Conservation (phyloP, 2,797 vertebrate species). For the Anabas testudineus region DNA sequence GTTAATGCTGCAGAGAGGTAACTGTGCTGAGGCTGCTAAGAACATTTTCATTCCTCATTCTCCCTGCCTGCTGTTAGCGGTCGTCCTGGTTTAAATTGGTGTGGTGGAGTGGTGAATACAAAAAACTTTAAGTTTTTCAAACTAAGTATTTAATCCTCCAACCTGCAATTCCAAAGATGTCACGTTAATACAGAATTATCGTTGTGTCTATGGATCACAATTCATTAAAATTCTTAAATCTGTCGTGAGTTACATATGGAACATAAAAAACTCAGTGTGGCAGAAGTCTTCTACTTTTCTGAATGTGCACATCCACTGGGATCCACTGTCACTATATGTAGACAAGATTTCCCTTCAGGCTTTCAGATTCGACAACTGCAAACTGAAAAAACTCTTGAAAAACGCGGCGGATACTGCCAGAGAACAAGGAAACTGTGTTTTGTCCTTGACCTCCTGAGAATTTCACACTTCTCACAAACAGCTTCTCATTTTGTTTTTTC, state of each 20-base stretch:
- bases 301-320: slow-evolving; percentile 16
- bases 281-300: slow-evolving; percentile 12
- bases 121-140: background rate
- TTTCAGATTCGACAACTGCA: slow-evolving; percentile 48
- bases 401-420: slow-evolving; percentile 22
- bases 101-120: background rate
- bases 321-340: slow-evolving; percentile 37
- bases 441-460: slow-evolving; percentile 44
- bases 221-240: background rate
- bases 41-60: slow-evolving; percentile 21
- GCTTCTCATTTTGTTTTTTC: slow-evolving; percentile 45
- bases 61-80: slow-evolving; percentile 9
- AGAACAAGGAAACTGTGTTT: slow-evolving; percentile 38
- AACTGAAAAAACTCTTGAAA: slow-evolving; percentile 23
- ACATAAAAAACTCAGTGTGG: background rate
- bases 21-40: slow-evolving; percentile 26
- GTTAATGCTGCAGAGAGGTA: slow-evolving; percentile 27
- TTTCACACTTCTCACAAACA: slow-evolving; percentile 16
- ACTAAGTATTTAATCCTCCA: background rate
- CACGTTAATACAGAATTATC: background rate
- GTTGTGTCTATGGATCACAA: background rate
- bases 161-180: background rate
- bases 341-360: slow-evolving; percentile 22
- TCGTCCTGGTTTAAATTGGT: slow-evolving; percentile 1
- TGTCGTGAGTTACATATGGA: slow-evolving; percentile 1